Conservation (phyloP, 2,113 vertebrate genomes). For the Sinosuthora webbiana region DNA sequence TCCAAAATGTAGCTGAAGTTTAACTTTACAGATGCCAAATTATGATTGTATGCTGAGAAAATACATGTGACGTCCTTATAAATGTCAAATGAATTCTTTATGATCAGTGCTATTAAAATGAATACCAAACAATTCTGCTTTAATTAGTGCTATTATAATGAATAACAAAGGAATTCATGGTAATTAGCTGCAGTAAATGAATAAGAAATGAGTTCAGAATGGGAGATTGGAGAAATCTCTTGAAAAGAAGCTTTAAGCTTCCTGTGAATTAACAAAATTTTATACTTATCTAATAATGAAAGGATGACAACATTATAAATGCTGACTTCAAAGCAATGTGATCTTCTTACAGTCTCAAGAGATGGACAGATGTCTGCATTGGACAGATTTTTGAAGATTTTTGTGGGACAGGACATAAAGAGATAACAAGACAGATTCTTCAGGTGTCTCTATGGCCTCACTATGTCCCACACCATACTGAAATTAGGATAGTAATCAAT, state of each 20-base stretch:
- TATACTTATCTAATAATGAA: not conserved
- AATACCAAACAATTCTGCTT: constrained; percentile 57
- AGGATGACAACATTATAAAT: not conserved
- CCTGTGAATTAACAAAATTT: not conserved
- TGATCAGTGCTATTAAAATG: constrained; percentile 21
- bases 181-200: constrained; percentile 25
- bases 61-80: not conserved
- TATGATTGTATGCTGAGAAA: not conserved
- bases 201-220: constrained; percentile 51
- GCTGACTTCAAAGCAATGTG: not conserved
- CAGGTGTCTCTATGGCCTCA: not conserved
- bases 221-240: not conserved
- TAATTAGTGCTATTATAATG: constrained; percentile 57
- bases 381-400: not conserved
- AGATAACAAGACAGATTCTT: not conserved
- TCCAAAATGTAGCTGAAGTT: not conserved
- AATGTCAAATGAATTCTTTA: constrained; percentile 44
- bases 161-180: constrained; percentile 27
- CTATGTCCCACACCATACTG: not conserved
- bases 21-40: constrained; percentile 43
- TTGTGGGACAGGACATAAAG: not conserved
- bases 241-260: not conserved
- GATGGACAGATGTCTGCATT: not conserved
- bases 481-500: not conserved
- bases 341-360: not conserved